Base-by-base conservation (phyloP, 2,888 invertebrate genomes). In the Chydorus sphaericus region DNA sequence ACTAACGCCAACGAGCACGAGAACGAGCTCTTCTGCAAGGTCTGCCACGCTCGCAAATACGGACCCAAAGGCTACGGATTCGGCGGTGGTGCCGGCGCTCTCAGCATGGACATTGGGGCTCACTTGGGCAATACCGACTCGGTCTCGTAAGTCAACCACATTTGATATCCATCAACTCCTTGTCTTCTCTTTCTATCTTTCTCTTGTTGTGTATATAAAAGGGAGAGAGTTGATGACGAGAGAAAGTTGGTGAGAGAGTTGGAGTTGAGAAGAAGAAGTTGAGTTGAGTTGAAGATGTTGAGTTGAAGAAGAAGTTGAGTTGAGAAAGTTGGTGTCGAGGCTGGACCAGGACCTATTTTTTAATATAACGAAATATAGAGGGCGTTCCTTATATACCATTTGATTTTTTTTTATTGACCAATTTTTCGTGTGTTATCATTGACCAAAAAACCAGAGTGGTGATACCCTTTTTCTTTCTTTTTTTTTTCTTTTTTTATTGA, bases 1-100 rank as follows among this genome's bases (percentile, higher is more conserved):
- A 96, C 94, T 77, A 97, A 92, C 78, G 91, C 91, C 77, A 79
- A 92, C 67, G 93, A 94, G 73, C 97, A 97, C 78, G 93, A 93
- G 69, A 88, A 87, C 68, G 87, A 91, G 75, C 80, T 97, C 66
- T 97, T 77, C 82, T 98, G 97, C 82, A 96, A 94, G 78, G 78
- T 81, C 69, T 94, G 98, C 79, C 94, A 98, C 74, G 96, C 83
- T 66, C 85, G 94, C 71, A 93, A 94, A 79, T 96, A 85, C 75
- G 97, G 97, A 70, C 96, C 96, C 66, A 96, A 91, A 75, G 93
- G 93, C 20, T 57, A 57, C 48, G 57, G 57, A 66, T 96, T 94
- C 73, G 96, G 97, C 65, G 92, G 92, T 69, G 97, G 97, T 67
- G 96, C 94, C 68, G 96, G 96, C 64, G 87, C 89, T 73, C 80